These are phyloP conservation scores for Homalodisca vitripennis DNA, from an alignment of 1,140 invertebrate genomes.

Conservation along the genomic window DNA sequence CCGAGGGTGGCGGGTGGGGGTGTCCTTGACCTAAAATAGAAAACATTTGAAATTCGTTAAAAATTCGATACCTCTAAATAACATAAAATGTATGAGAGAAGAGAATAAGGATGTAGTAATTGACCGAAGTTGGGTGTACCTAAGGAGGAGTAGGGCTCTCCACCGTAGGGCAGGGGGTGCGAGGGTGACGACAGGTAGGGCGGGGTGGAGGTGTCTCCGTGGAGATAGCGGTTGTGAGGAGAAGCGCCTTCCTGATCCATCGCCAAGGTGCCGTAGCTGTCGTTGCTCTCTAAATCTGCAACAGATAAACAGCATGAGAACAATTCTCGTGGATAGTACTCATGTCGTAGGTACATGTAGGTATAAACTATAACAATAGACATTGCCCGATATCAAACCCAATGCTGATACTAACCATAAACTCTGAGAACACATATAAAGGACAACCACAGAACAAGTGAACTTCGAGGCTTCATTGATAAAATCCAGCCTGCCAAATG, in stretches of 20 bases:
- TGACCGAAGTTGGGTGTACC: constrained; percentile 52
- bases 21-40: constrained; percentile 50
- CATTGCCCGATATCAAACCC: no score
- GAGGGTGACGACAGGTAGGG: constrained; percentile 79
- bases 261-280: constrained; percentile 80
- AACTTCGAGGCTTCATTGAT: no score
- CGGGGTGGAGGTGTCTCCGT: constrained; percentile 64
- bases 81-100: neutral
- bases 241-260: constrained; percentile 73
- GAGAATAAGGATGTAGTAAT: neutral
- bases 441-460: no score
- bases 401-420: no score
- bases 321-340: no score
- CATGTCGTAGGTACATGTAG: no score
- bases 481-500: no score
- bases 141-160: constrained; percentile 63
- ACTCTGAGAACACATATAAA: no score
- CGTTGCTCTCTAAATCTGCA: constrained; percentile 77
- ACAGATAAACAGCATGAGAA: no score
- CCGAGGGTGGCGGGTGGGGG: constrained; percentile 66
- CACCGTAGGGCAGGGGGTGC: constrained; percentile 46
- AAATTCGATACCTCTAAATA: neutral
- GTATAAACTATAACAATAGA: no score
- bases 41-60: neutral
- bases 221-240: constrained; percentile 66